These are phyloP conservation scores for Drosophila kambysellisi DNA, from an alignment of 2,888 invertebrate species.

Conservation along the genomic window DNA sequence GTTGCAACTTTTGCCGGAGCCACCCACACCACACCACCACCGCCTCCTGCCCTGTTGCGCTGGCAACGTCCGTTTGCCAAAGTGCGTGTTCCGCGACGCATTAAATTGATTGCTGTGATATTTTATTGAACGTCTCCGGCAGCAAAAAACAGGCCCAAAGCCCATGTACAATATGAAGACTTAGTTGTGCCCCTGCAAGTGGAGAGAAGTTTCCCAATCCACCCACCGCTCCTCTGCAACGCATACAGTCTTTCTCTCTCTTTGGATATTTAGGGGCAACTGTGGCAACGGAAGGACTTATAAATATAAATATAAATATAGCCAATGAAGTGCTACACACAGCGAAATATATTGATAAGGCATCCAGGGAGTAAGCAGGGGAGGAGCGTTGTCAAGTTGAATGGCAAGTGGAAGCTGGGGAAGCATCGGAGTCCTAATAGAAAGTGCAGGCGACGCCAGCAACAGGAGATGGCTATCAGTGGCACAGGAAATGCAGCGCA, in stretches of 20 bases:
- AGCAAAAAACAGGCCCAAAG: conserved; percentile 29
- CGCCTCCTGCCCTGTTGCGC: conserved; percentile 40
- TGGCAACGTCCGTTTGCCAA: conserved; percentile 57
- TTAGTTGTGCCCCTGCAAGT: conserved; percentile 36
- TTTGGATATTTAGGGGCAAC: conserved; percentile 27
- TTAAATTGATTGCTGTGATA: conserved; percentile 79
- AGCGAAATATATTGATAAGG: conserved; percentile 70
- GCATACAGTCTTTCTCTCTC: neutral
- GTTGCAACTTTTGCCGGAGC: conserved; percentile 66
- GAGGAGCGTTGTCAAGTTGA: neutral
- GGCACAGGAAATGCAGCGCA: conserved; percentile 65
- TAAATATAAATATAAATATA: conserved; percentile 63
- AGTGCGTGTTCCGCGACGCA: conserved; percentile 73
- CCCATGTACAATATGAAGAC: conserved; percentile 57
- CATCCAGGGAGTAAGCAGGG: conserved; percentile 17
- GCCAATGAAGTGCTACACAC: conserved; percentile 49
- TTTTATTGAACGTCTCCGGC: conserved; percentile 44
- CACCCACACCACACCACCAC: conserved; percentile 18
- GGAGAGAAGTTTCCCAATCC: conserved; percentile 14
- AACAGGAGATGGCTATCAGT: conserved; percentile 70
- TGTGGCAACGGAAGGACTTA: conserved; percentile 56
- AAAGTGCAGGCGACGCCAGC: conserved; percentile 58
- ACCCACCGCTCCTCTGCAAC: neutral
- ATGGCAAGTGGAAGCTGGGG: conserved; percentile 35
- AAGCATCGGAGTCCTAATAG: conserved; percentile 53